Evolutionary conservation across 92 coral and sea anemone species (phyloP), one percentile per base, ranked within the genome.

Genomic region (Porites evermanni): DNA sequence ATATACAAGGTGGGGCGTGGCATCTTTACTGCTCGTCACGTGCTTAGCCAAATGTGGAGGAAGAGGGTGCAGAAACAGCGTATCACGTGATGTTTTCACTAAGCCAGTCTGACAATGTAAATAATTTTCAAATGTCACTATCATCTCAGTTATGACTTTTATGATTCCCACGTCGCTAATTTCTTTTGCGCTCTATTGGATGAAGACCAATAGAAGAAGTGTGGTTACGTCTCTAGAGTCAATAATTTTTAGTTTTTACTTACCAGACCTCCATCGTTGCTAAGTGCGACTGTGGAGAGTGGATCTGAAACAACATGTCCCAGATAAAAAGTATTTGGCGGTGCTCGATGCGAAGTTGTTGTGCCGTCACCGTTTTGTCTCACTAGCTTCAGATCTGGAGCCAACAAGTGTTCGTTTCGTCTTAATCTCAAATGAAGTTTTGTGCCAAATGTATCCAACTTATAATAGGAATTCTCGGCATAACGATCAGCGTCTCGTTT

Each of bases 231-330:
- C 47, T 38, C 6, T 3, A 64, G 14, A 76, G 53, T 50, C 12
- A 9, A n/a, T 19, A 50, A 17, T 29, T 29, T 29, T 29, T 29
- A 29, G 26, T 16, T 19, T 16, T 18, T 8, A 69, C 93, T 73
- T 89, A 96, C 98, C 98, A 96, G 85, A 47, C 98, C 98, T 12
- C 84, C 84, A 72, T 93, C 54, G 65, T 90, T 91, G 80, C 94
- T 96, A 23, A 96, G 80, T 21, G 98, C 96, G 79, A 96, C 96
- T 60, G 85, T 58, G 14, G 98, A 94, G 61, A 79, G 79, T 10
- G 98, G 98, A 51, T 96, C 92, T n/a, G 92, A 91, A n/a, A 81
- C 67, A 44, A 96, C 98, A 12, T 88, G 95, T 44, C 98, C 98
- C 11, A 80, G 85, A 53, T 94, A 96, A 86, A 88, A 92, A 16